Base-by-base conservation (phyloP, 35 echinoderm and acorn worm genomes). In the Ophiothrix spiculata region DNA sequence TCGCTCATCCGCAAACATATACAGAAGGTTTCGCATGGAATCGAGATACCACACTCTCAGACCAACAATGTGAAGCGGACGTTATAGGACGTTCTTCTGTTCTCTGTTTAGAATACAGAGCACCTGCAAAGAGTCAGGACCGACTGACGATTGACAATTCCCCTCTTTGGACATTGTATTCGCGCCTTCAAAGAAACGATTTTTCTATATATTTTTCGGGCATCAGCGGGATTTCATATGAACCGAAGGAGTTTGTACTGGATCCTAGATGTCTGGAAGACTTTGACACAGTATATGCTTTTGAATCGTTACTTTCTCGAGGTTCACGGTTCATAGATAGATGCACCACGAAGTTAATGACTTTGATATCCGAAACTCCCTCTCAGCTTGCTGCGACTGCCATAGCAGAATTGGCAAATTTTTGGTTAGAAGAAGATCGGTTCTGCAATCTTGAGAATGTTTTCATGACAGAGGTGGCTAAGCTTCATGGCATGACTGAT, bases 1-100 rank as follows among this genome's bases (percentile, higher is more conserved):
- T 36, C 11, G 16, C 32, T 2, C 34, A 78, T 39, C 33, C 76
- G 3, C 38, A 78, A 16, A 4, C 36, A 16, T 1, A 6, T 4
- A 39, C 33, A 37, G 76, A 78, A 36, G 76, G 76, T 4, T 34
- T 39, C 32, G 13, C 1, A 4, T 78, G 76, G 76, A 78, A 37
- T 78, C 76, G 76, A 4, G 38, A 36, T 15, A 56, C 13, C 34
- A 40, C 31, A 15, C 1, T 84, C 28, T 15, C 31, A 23, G 81
- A 54, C 23, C 23, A 15, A 28, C 2, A 15, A 25, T 84, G 81
- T 34, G 64, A 40, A 29, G n/a, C 81, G 1, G n/a, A 84, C 1
- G 33, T 64, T 35, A 11, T 84, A 31, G 81, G 81, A 13, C 60
- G 37, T 17, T 84, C 35, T 64, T 84, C 81, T 36, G 81, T 84